Evolutionary conservation across 1,140 invertebrate genomes (phyloP).

Genomic region (Penaeus vannamei): DNA sequence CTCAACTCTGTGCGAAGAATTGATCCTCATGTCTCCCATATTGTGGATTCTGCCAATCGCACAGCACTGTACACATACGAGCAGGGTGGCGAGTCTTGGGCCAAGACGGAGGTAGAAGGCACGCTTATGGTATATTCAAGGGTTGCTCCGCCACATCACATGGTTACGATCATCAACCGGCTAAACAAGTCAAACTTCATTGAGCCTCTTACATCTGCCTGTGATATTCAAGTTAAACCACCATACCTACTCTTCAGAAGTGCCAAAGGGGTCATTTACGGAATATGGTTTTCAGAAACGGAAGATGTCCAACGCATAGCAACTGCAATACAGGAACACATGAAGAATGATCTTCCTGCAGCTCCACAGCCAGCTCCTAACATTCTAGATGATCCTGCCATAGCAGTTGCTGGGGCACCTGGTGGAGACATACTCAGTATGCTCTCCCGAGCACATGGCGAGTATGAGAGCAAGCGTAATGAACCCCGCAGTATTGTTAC

Average conservation of each 20-base stretch:
- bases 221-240: conserved; percentile 67
- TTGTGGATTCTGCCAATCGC: conserved; percentile 61
- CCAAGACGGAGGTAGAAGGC: conserved; percentile 67
- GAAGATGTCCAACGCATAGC: conserved; percentile 66
- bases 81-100: conserved; percentile 62
- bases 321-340: conserved; percentile 55
- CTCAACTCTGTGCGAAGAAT: conserved; percentile 63
- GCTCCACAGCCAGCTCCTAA: conserved; percentile 56
- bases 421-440: conserved; percentile 67
- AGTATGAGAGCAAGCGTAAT: conserved; percentile 64
- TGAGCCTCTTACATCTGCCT: conserved; percentile 63
- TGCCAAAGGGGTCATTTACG: conserved; percentile 64
- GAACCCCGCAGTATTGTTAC: conserved; percentile 63
- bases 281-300: conserved; percentile 67
- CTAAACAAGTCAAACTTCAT: conserved; percentile 66
- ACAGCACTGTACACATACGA: conserved; percentile 67
- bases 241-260: conserved; percentile 66
- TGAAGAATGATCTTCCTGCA: conserved; percentile 57
- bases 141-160: conserved; percentile 63
- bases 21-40: conserved; percentile 62
- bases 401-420: conserved; percentile 47
- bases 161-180: conserved; percentile 67
- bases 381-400: conserved; percentile 50
- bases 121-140: conserved; percentile 67
- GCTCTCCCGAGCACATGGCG: conserved; percentile 66